Evolutionary conservation across 1,140 invertebrate species (phyloP), one percentile per base, ranked within the genome.

Genomic region (Pygmarrhopalites habei): DNA sequence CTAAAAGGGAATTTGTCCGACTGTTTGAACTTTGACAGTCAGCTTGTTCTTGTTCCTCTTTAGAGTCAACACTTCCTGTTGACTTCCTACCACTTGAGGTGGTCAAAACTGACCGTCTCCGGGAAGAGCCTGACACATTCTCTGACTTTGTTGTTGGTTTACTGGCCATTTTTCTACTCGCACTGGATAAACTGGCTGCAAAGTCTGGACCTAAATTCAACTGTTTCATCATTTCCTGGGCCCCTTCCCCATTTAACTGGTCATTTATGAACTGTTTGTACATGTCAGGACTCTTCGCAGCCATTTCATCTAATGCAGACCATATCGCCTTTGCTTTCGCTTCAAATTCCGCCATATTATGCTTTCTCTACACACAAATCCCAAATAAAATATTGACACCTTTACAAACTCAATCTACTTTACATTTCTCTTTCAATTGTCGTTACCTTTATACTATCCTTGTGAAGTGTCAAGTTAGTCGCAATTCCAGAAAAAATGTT

Each of bases 241-340:
- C 44, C 51, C 58, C 58, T 12, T 51, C 58, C 25, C 49, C 49
- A 28, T 52, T 26, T 25, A 60, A 23, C 51, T 60, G 58, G 19
- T 60, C 43, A 12, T 60, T 46, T 17, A 60, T 60, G 26, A 60
- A 60, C 28, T 32, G 15, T 17, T 35, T 47, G 19, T 60, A 60
- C 29, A 1, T 21, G 5, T 47, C 58, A 2, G 58, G 58, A 49
- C 35, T 23, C 25, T 30, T 60, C 12, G 23, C 58, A 17, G 58
- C 58, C 44, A 60, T 47, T 19, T 60, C 46, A 35, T 60, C 58
- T 19, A 60, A 35, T 4, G 58, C 46, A 3, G 23, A 1, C 58
- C 58, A 60, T n/a, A 60, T 60, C 26, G 58, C 58, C 32, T 60
- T 29, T 1, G 58, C 58, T 49, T 51, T 28, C 25, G 14, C 25